Percentiles rank a stretch among this genome's conserved stretches.
phyloP scores from a whole-genome alignment of 1,140 invertebrate species.

The Drosophila malerkotliana region DNA sequence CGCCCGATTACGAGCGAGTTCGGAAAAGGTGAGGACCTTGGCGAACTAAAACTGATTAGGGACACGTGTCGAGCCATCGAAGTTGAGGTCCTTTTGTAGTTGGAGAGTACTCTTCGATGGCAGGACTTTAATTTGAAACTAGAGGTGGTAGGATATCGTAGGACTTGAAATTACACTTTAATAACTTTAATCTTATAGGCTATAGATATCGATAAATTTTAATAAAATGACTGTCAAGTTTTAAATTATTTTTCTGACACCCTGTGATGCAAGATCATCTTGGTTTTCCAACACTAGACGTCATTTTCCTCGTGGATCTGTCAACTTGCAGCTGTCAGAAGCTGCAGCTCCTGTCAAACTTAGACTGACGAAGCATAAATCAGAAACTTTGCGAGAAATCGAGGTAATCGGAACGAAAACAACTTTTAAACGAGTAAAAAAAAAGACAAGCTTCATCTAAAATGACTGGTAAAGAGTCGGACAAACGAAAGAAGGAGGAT shows the following conservation, averaged over 20 bases:
- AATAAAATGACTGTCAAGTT: no score
- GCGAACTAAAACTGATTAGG: constrained; percentile 39
- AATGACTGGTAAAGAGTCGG: constrained; percentile 18
- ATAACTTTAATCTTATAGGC: no score
- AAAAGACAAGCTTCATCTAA: background rate
- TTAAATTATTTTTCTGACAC: no score
- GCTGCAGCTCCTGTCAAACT: constrained; percentile 22
- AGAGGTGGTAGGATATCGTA: background rate
- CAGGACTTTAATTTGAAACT: background rate
- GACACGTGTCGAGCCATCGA: constrained; percentile 14
- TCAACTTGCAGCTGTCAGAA: constrained; percentile 3
- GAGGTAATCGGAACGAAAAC: constrained; percentile 2
- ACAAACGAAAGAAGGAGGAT: constrained; percentile 10
- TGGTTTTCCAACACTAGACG: background rate
- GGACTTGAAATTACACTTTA: no score
- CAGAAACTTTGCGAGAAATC: constrained; percentile 25
- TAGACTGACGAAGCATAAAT: constrained; percentile 29
- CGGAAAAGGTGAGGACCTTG: constrained; percentile 13
- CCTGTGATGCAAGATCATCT: background rate
- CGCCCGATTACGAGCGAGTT: constrained; percentile 26
- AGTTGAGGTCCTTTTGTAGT: background rate
- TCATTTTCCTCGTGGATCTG: background rate
- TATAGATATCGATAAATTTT: no score
- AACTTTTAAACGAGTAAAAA: background rate
- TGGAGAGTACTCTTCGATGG: constrained; percentile 1